phyloP scores from a whole-genome alignment of 1,140 invertebrate genomes.

The Drosophila nebulosa region DNA sequence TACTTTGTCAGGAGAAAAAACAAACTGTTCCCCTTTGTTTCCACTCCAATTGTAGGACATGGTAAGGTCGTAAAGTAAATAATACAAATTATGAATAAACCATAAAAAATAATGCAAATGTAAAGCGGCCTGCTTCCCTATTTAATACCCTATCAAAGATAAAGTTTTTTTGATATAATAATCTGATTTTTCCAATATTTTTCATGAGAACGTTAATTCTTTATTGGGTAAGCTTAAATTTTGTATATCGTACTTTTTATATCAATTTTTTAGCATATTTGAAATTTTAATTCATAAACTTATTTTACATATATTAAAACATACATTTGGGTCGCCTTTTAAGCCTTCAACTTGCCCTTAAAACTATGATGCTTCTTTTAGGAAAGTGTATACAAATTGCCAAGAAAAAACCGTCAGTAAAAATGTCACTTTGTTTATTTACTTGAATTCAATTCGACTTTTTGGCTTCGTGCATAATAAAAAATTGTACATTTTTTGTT shows the following conservation, averaged over 20 bases:
- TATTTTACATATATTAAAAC: too few species aligned
- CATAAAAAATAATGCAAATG: slow-evolving; percentile 5
- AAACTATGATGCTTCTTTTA: not conserved
- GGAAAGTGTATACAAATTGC: not conserved
- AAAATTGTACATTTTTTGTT: slow-evolving; percentile 19
- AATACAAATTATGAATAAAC: slow-evolving; percentile 54
- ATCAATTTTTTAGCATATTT: too few species aligned
- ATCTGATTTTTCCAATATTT: too few species aligned
- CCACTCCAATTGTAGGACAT: slow-evolving; percentile 30
- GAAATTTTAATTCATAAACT: too few species aligned
- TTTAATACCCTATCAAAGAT: not conserved
- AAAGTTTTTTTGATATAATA: too few species aligned
- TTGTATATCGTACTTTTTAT: too few species aligned
- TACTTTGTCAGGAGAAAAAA: slow-evolving; percentile 37
- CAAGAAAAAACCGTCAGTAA: slow-evolving; percentile 42
- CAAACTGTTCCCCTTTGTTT: slow-evolving; percentile 24
- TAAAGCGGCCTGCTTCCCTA: not conserved
- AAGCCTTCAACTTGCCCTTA: not conserved
- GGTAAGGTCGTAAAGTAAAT: slow-evolving; percentile 41
- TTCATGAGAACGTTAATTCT: too few species aligned
- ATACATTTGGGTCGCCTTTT: too few species aligned
- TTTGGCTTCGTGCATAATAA: slow-evolving; percentile 46
- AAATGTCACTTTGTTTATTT: slow-evolving; percentile 53
- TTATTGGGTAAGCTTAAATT: too few species aligned
- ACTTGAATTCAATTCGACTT: slow-evolving; percentile 60